Evolutionary conservation across 2,888 invertebrate genomes (phyloP), one percentile per base, ranked within the genome.

Genomic region (Leucozona laternaria): DNA sequence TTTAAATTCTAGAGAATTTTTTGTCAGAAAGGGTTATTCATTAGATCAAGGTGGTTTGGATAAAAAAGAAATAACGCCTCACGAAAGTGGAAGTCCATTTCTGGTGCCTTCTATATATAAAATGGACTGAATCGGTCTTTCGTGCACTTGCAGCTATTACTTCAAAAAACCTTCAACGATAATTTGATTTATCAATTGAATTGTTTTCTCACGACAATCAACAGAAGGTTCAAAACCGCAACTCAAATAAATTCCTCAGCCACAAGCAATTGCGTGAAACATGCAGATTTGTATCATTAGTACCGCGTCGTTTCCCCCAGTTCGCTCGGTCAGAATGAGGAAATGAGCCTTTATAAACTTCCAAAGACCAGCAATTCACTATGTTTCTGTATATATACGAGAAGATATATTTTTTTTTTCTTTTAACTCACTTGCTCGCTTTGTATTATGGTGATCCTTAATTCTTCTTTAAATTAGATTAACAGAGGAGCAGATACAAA

Each of bases 261-360:
- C 75, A 71, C 75, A 86, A 86, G 34, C 58, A 75, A 75, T 82
- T 79, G 86, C 78, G 75, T 78, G 79, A 75, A 70, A 31, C 78
- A 82, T 71, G 82, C 64, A 86, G 86, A 86, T 81, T 86, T 75
- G 48, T 79, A 86, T 86, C 78, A 81, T 75, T 85, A 85, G 50
- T 48, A 58, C 34, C 45, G 34, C 25, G 53, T 60, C 43, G 13
- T 31, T 45, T 28, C 25, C 58, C 62, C 57, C n/a, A 31, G 13
- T 17, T 17, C n/a, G 13, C 25, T 17, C n/a, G n/a, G n/a, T 6
- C 58, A 66, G 22, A 72, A 68, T 58, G 55, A 77, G 45, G 53
- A 80, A 64, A 57, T 64, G 55, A 68, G 48, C 53, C 55, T 40
- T 68, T 40, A n/a, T n/a, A 50, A 45, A 73, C 60, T 62, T 53